Evolutionary conservation across 2,113 vertebrate genomes (phyloP).

Genomic region (Odontophorus gujanensis): DNA sequence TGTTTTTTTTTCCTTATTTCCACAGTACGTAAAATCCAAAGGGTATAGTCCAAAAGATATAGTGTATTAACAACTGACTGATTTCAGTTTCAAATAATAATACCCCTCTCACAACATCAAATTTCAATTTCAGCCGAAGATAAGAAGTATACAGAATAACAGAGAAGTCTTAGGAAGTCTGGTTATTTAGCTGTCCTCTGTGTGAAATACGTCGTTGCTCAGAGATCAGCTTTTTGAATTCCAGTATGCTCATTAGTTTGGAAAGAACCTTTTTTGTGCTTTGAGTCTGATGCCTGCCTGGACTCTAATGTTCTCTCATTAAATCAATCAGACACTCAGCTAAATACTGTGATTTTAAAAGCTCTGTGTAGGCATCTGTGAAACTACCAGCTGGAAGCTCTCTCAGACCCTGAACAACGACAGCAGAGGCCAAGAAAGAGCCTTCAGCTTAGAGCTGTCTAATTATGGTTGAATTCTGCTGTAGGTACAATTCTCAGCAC

Average conservation of each 20-base stretch:
- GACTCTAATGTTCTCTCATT: not conserved
- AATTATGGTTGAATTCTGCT: not conserved
- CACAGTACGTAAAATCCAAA: not conserved
- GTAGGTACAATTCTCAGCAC: not conserved
- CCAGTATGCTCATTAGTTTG: not conserved
- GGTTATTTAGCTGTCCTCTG: not conserved
- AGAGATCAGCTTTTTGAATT: not conserved
- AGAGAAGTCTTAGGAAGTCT: not conserved
- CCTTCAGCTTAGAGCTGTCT: not conserved
- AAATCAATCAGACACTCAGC: not conserved
- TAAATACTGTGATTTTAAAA: not conserved
- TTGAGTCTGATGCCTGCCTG: not conserved
- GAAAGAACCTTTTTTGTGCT: not conserved
- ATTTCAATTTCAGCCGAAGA: not conserved
- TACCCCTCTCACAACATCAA: not conserved
- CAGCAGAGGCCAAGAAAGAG: not conserved
- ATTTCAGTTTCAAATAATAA: not conserved
- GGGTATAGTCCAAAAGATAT: not conserved
- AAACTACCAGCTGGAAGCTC: not conserved
- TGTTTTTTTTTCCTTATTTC: not conserved
- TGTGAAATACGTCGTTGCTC: not conserved
- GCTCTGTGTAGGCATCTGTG: not conserved
- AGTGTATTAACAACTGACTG: not conserved
- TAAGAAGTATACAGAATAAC: not conserved
- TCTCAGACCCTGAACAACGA: not conserved